Base-by-base conservation (phyloP, 2,797 vertebrate species). In the Onychomys torridus region DNA sequence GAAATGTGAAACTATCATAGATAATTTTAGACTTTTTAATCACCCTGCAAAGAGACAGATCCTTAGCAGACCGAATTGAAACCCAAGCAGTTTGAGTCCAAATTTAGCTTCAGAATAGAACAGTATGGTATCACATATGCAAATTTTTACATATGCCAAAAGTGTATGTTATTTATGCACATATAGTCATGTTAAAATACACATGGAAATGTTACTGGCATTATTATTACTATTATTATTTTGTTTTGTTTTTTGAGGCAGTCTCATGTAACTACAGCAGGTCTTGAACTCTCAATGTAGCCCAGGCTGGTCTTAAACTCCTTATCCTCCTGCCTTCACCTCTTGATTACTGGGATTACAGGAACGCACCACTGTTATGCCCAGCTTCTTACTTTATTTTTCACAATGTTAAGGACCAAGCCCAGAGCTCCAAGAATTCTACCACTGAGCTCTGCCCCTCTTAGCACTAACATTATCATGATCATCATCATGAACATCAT, bases 1-100 rank as follows among this genome's bases (percentile, higher is more conserved):
- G 40, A 90, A 65, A 81, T 69, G 40, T 9, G 11, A 82, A 75
- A 55, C 25, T 21, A 75, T 89, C 49, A 61, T 65, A 32, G 7
- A 32, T 95, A 79, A 96, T 84, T 78, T 96, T 94, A 92, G 23
- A 77, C 46, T 90, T 43, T 83, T 86, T 92, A 1, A 78, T 90
- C 34, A 43, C 34, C 40, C 40, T 43, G 14, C 69, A 75, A 92
- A 83, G 46, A 61, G 57, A 63, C 73, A 82, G 40, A 57, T 87
- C 32, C 23, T 27, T 65, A n/a, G 34, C 46, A 40, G 63, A 32
- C 77, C 61, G 46, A 93, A 83, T 73, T 84, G 52, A 69, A 85
- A 94, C 12, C 79, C 89, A 86, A 12, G 79, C 32, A 71, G 49
- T 71, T 29, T 85, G 59, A 61, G 16, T 91, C 61, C 78, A 89